Base-by-base conservation (phyloP, 2,797 vertebrate species). In the Sebastes steindachneri region DNA sequence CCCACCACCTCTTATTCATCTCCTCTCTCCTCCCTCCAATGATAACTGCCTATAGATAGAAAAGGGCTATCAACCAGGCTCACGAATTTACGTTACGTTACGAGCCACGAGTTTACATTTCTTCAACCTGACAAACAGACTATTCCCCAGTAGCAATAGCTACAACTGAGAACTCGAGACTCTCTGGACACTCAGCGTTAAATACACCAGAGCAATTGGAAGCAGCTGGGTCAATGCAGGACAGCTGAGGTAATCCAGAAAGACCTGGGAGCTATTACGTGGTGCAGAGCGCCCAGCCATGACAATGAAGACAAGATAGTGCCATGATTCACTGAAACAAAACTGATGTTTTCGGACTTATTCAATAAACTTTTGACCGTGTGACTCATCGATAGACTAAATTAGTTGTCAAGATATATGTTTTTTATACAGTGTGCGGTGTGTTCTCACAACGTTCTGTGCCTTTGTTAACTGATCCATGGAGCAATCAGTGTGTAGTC, bases 401-500 rank as follows among this genome's bases (percentile, higher is more conserved):
- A 29, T 73, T 3, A 66, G 5, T 12, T 73, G 21, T 58, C 37
- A 60, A 19, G 17, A 60, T 31, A 28, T 35, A 45, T 25, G 14
- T 7, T 28, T 62, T 55, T 48, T n/a, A 14, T 23, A 69, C 54
- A 55, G 29, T 12, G 17, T 33, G 21, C 2, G n/a, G 7, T 29
- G 7, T 25, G 17, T 57, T 29, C 28, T 63, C 9, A 63, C 35
- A 57, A 48, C n/a, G 54, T 35, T 59, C 28, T n/a, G 17, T 54
- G 12, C 28, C 21, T 53, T 33, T 63, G 35, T 63, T 77, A 63
- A 60, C 17, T 70, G 76, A 64, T 70, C 55, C 65, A 65, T 17
- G 28, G 37, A 66, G 45, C 55, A 73, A 59, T 83, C 80, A 45
- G 68, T 81, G 33, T 81, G 60, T 65, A 68, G 68, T 48, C 37